Evolutionary conservation across 1,140 invertebrate genomes (phyloP).

Genomic region (Lepidotrigona ventralis): DNA sequence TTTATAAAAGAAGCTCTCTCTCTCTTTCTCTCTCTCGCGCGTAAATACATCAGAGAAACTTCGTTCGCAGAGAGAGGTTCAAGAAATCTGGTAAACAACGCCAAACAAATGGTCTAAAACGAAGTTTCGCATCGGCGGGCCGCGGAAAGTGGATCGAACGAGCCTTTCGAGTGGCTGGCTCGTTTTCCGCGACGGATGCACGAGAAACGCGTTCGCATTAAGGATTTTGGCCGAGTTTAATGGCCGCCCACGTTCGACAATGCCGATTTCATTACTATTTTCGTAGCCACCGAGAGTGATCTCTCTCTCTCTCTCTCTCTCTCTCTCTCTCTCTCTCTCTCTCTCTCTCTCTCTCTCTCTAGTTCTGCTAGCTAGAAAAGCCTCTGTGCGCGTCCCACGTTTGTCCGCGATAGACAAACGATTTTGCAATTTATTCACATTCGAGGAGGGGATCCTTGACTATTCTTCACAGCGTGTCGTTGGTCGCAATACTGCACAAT

Average conservation of each 20-base stretch:
- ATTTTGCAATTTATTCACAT: constrained; percentile 54
- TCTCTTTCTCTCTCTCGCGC: no score
- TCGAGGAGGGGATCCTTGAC: constrained; percentile 52
- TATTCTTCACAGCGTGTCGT: constrained; percentile 18
- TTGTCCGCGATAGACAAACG: constrained; percentile 24
- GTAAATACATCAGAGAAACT: neutral
- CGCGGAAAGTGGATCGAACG: constrained; percentile 20
- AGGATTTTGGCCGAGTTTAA: constrained; percentile 63
- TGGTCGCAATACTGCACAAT: constrained; percentile 33
- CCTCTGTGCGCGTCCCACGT: constrained; percentile 28
- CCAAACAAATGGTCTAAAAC: neutral
- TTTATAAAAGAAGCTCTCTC: neutral
- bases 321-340: no score
- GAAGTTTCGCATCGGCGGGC: constrained; percentile 10
- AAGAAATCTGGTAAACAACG: neutral
- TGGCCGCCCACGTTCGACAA: constrained; percentile 55
- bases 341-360: no score
- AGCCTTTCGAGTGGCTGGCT: neutral
- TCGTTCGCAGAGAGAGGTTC: neutral
- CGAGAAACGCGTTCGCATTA: constrained; percentile 33
- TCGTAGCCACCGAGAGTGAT: constrained; percentile 47
- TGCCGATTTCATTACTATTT: constrained; percentile 55
- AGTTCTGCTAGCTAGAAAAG: no score
- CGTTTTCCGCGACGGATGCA: constrained; percentile 31
- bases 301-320: no score